Evolutionary conservation across 2,888 invertebrate genomes (phyloP).

Genomic region (Drosophila gaucha): DNA sequence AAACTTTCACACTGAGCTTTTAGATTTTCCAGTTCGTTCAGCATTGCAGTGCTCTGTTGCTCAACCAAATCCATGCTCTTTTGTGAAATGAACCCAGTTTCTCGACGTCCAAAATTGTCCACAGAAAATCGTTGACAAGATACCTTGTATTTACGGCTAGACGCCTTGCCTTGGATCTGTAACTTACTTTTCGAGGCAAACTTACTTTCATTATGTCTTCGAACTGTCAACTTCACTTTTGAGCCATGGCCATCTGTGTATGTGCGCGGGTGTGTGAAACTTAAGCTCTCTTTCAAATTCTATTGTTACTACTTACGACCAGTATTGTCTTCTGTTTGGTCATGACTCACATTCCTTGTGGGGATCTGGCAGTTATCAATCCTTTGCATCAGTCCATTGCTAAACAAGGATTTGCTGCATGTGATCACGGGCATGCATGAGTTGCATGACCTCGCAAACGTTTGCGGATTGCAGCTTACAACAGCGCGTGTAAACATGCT

Average conservation of each 20-base stretch:
- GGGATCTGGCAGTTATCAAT: neutral
- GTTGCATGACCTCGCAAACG: conserved; percentile 23
- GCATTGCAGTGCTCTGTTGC: neutral
- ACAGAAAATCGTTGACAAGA: conserved; percentile 11
- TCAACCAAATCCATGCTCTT: neutral
- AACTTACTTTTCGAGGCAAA: neutral
- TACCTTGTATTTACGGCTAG: conserved; percentile 7
- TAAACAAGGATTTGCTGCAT: conserved; percentile 6
- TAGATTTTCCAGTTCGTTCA: neutral
- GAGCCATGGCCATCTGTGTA: neutral
- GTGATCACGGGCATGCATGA: conserved; percentile 23
- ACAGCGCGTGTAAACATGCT: conserved; percentile 52
- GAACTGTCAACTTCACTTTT: neutral
- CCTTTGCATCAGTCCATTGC: conserved; percentile 23
- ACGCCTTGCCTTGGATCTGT: conserved; percentile 14
- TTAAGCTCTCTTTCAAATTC: neutral
- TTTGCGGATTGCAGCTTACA: conserved; percentile 35
- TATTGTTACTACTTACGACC: conserved; percentile 22
- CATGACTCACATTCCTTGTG: neutral
- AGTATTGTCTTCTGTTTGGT: neutral
- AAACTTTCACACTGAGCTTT: neutral
- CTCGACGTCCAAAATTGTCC: conserved; percentile 6
- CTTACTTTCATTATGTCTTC: neutral
- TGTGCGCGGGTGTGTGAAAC: neutral
- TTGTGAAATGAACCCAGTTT: neutral